Base-by-base conservation (phyloP, 2,113 vertebrate genomes). In the Rhipidura dahli region DNA sequence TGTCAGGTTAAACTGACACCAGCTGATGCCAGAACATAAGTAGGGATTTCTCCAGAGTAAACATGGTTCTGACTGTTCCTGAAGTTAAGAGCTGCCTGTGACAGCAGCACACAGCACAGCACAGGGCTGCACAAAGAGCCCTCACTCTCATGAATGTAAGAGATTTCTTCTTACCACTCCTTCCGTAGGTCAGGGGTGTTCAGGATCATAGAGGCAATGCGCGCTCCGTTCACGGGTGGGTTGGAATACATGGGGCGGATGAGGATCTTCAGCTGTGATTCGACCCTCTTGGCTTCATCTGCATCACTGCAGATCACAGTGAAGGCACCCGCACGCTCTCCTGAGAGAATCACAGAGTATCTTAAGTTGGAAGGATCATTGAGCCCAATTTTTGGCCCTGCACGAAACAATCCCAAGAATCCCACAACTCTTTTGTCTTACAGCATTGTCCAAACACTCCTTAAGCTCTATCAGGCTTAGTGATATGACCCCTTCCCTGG, bases 191-290 rank as follows among this genome's bases (percentile, higher is more conserved):
- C 99, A 3, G 99, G 98, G 68, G 97, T 98, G 96, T 97, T 99
- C 31, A 99, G 98, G 86, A 99, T 99, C 39, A 98, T 93, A 2
- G 99, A 78, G 23, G 99, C 99, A 11, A 99, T 99, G 70, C 99
- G 98, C 33, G 99, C 99, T 16, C 99, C 99, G 0, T 99, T 99
- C 95, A 99, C 33, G 10, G 99, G 99, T 2, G 99, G 99, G 96
- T 99, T 99, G 94, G 99, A 99, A 92, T 99, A 99, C 98, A 99
- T 99, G 90, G 99, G 99, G 26, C 99, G 98, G 96, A 99, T 99
- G 69, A 99, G 98, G 94, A 99, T 99, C 98, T 99, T 99, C 73
- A 99, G 96, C 93, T 99, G 99, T 3, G 99, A 99, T 73, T 99
- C 99, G 0, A 99, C 99, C 57, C 99, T 97, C 97, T 99, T 99